Evolutionary conservation across 1,140 invertebrate species (phyloP), one percentile per base, ranked within the genome.

Genomic region (Belonocnema kinseyi): DNA sequence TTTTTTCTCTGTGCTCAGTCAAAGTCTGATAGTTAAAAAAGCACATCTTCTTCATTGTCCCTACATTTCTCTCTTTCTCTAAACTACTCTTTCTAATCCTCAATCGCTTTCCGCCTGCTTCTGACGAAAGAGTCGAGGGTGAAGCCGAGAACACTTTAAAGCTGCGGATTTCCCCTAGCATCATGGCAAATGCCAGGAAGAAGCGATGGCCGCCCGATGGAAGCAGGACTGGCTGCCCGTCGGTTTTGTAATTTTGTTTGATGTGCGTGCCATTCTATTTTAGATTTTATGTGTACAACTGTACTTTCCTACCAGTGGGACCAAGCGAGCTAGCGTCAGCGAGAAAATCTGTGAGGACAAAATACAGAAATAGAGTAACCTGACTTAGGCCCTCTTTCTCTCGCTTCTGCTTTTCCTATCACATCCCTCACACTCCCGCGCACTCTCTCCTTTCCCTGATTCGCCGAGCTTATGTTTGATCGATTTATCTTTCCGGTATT

Each of bases 211-310:
- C 73, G 78, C 74, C n/a, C 73, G 78, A 73, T 82, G 78, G 56
- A 79, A 56, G 33, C 52, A 40, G n/a, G 50, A 71, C 52, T 33
- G 26, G 61, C 61, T 66, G 50, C 74, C 58, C 71, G 72, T 76
- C 72, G 76, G 75, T 82, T 83, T 86, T 82, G 83, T 85, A 75
- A 84, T 87, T 83, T 85, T 77, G 81, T 84, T 87, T 86, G 82
- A 87, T 84, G 82, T 82, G 81, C 84, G 79, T 80, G 85, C 82
- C 81, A 87, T 87, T 86, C 88, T 91, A 91, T 90, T 91, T 91
- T 86, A 83, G 83, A 82, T 72, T 88, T 85, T 81, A 82, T 82
- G 82, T 82, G 81, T 85, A 84, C 74, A 80, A 86, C 80, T 83
- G 83, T 82, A 83, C 83, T 87, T 88, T 79, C 82, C 77, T 81